Base-by-base conservation (phyloP, 2,113 vertebrate genomes). In the Bothrops jararaca region DNA sequence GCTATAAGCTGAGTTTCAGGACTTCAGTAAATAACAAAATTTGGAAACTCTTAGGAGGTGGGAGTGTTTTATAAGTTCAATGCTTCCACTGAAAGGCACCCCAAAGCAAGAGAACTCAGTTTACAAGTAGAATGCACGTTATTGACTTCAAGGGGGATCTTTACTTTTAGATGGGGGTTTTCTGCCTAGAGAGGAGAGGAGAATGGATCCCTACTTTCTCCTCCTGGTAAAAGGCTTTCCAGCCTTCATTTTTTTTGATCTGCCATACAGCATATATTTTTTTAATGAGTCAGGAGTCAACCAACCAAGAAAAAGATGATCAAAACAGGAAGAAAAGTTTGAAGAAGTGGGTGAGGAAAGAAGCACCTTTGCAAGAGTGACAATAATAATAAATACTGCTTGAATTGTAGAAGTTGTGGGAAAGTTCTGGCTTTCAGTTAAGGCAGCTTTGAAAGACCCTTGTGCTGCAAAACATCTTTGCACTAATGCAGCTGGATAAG, bases 141-240 rank as follows among this genome's bases (percentile, higher is more conserved):
- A 57, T 57, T 56, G 1, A 22, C 87, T 56, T 34, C 50, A 54
- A n/a, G 52, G 15, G 5, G 39, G 45, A 50, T 18, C 29, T 18
- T 54, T 34, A 34, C 3, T 13, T n/a, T 39, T 39, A 88, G 5
- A 4, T 23, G 5, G 60, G 20, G 89, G 2, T 3, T 20, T 50
- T 90, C 24, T 45, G 12, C 69, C 45, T 34, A 85, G 22, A 34
- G n/a, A 12, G n/a, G 24, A 6, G 53, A 85, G n/a, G 34, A 26
- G 22, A 15, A 39, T 11, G 15, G 69, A 54, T 54, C 20, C 39
- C 34, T 42, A 34, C 52, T 94, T 97, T 88, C 95, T 95, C 54
- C 3, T 57, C 93, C 95, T 96, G 95, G 92, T 96, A 96, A 96
- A 97, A 97, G 97, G 97, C 96, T 39, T 42, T 80, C 69, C 69